Base-by-base conservation (phyloP, 2,113 vertebrate genomes). In the Phalacrocorax brasilianus region DNA sequence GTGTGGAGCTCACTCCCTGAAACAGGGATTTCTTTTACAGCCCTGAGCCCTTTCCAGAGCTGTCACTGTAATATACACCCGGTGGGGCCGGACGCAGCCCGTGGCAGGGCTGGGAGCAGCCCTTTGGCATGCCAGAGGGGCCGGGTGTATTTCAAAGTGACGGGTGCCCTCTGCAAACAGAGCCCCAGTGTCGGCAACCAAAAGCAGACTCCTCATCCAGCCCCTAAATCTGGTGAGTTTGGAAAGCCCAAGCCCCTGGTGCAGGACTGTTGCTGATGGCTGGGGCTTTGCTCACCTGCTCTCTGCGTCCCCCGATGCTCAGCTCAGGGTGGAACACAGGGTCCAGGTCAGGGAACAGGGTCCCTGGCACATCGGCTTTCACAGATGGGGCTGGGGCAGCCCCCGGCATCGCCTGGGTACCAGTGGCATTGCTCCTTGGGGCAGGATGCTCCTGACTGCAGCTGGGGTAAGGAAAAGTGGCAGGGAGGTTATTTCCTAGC, bases 11-110 rank as follows among this genome's bases (percentile, higher is more conserved):
- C 0, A 0, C 47, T 88, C 49, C 27, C 38, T 2, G 44, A 85
- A 78, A 76, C 87, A 95, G 52, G 55, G 71, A 45, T 93, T 90
- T 83, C 88, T 72, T 89, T 93, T 62, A 79, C 49, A 94, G 89
- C 85, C 80, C 63, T 6, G 17, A 78, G 86, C 88, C 73, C 87
- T 89, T 44, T 50, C 76, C 89, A 75, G 89, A 85, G 52, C 89
- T 89, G 91, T 89, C 84, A 23, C 52, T 14, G 70, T 91, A 85
- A 94, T 23, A 14, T 20, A 94, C 66, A 59, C 50, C 66, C 3
- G 0, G 12, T 0, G 2, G 86, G 30, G 63, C 71, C 0, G 8
- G 68, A 44, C 6, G 90, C 0, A 0, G 81, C 81, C 72, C 0
- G 0, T 3, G 4, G 40, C 0, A 1, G 71, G 44, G 65, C 55